Percentiles rank a stretch among this genome's conserved stretches.
Evolutionary conservation across 2,113 vertebrate species (phyloP).

Genomic region (Bos indicus): DNA sequence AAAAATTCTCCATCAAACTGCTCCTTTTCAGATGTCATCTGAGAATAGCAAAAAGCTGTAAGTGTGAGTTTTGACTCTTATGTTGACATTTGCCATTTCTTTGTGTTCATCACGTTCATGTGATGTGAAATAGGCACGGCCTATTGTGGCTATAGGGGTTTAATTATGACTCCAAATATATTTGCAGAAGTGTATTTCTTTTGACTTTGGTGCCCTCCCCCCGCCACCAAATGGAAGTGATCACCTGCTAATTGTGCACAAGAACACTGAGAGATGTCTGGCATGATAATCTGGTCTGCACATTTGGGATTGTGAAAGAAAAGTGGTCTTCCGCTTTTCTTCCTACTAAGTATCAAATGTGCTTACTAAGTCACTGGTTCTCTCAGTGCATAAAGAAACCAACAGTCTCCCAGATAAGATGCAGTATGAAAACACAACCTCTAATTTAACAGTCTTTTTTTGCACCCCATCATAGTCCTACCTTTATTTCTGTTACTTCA

Average conservation of each 20-base stretch:
- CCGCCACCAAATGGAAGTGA: slow-evolving; percentile 24
- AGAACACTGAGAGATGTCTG: slow-evolving; percentile 45
- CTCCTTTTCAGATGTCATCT: slow-evolving; percentile 67
- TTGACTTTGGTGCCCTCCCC: neutral
- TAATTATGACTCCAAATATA: slow-evolving; percentile 65
- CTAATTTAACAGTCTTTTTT: slow-evolving; percentile 20
- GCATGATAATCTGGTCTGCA: slow-evolving; percentile 9
- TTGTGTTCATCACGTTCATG: slow-evolving; percentile 52
- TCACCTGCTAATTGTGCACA: slow-evolving; percentile 55
- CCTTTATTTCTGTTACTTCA: slow-evolving; percentile 5
- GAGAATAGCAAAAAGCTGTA: slow-evolving; percentile 57
- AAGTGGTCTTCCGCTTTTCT: neutral
- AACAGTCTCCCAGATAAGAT: neutral
- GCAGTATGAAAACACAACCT: neutral
- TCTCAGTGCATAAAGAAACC: neutral
- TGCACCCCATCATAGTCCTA: neutral
- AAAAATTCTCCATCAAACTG: slow-evolving; percentile 67
- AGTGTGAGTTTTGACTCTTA: slow-evolving; percentile 72
- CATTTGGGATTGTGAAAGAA: slow-evolving; percentile 14
- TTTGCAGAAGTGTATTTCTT: slow-evolving; percentile 68
- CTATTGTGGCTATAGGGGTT: slow-evolving; percentile 64
- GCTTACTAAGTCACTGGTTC: neutral
- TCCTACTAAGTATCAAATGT: neutral
- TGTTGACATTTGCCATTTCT: slow-evolving; percentile 70
- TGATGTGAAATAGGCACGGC: slow-evolving; percentile 54